phyloP scores from a whole-genome alignment of 2,888 invertebrate species.

The Pristionchus fissidentatus region DNA sequence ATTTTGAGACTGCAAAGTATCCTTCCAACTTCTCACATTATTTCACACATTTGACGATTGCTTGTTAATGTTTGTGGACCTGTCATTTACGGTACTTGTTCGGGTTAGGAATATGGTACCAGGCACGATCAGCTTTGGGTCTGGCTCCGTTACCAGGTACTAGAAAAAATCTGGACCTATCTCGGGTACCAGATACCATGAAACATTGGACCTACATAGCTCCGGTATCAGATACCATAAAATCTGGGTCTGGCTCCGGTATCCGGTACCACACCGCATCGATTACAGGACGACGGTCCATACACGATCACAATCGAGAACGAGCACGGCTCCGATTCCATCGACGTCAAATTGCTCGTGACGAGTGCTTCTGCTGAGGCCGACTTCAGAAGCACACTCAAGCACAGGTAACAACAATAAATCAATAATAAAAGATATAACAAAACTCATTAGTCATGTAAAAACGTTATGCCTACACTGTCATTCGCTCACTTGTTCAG shows the following conservation, averaged over 20 bases:
- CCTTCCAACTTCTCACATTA: no score
- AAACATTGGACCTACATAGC: no score
- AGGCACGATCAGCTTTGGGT: no score
- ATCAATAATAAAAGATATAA: background rate
- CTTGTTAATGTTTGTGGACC: no score
- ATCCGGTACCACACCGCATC: constrained; percentile 74
- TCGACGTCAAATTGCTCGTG: constrained; percentile 95
- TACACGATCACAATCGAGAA: constrained; percentile 94
- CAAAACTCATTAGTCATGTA: background rate
- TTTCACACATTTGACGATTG: no score
- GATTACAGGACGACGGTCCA: constrained; percentile 84
- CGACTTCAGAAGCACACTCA: constrained; percentile 98
- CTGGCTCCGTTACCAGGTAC: background rate
- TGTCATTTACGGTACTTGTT: no score
- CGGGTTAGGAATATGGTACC: no score
- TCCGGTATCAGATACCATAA: no score
- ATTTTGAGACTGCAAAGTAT: background rate
- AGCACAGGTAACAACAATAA: constrained; percentile 81
- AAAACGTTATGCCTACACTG: background rate
- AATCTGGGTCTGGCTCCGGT: background rate
- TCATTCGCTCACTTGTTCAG: no score
- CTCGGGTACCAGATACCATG: background rate
- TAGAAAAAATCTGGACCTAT: background rate
- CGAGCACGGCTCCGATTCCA: constrained; percentile 93
- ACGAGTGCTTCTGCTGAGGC: constrained; percentile 80